These are phyloP conservation scores for Mustela nigripes DNA, from an alignment of 2,113 vertebrate genomes.

Conservation along the genomic window DNA sequence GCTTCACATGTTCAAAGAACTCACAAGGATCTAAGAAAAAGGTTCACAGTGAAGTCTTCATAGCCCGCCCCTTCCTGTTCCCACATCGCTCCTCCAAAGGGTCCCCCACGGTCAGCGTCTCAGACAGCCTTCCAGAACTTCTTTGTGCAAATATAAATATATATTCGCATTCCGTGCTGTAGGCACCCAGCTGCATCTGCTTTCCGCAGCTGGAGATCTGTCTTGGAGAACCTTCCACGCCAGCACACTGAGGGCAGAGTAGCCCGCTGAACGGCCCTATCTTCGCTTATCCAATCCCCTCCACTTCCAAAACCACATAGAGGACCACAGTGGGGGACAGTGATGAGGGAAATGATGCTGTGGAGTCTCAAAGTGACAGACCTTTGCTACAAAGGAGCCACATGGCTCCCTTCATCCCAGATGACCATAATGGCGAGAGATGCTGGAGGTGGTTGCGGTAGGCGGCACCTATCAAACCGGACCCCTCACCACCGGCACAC, in stretches of 20 bases:
- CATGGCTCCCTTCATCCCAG: neutral
- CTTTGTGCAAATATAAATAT: neutral
- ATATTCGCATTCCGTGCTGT: neutral
- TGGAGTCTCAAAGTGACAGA: neutral
- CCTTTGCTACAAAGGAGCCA: neutral
- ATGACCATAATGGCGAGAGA: neutral
- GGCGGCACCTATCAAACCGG: neutral
- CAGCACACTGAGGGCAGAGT: neutral
- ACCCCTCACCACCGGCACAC: neutral
- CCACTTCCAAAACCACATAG: neutral
- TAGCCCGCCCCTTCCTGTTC: neutral
- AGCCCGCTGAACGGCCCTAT: neutral
- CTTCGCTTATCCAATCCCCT: neutral
- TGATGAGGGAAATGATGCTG: neutral
- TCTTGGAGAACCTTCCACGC: neutral
- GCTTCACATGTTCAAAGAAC: neutral
- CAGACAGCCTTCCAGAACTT: neutral
- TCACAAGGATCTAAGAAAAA: neutral
- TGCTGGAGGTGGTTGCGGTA: neutral
- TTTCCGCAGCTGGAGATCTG: neutral
- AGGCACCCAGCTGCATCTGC: neutral
- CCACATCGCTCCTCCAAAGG: neutral
- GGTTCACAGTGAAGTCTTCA: neutral
- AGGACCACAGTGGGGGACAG: neutral
- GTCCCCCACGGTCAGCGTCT: neutral